A percentile compares a stretch with the other conserved stretches of the same genome.
Conservation (phyloP, 2,888 invertebrate species). For the Chrysodeixis includens region DNA sequence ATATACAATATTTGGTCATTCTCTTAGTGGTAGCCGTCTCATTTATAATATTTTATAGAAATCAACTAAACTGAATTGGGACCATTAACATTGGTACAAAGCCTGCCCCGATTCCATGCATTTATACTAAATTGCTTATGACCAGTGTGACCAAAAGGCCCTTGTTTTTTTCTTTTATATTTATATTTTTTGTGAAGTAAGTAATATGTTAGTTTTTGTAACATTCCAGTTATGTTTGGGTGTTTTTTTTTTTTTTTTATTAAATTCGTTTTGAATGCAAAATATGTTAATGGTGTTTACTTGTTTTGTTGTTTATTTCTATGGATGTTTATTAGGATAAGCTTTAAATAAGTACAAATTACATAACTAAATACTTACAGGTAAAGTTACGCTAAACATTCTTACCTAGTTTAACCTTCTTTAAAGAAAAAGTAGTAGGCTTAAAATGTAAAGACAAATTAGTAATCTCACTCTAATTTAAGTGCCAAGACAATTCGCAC, state of each 20-base stretch:
- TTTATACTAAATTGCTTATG: constrained; percentile 82
- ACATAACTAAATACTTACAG: no score
- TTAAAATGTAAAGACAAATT: no score
- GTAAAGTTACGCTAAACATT: no score
- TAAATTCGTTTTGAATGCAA: constrained; percentile 21
- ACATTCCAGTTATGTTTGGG: constrained; percentile 49
- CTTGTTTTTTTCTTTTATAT: constrained; percentile 50
- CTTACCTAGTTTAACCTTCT: no score
- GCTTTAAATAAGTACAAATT: not conserved
- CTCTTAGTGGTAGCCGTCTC: constrained; percentile 88
- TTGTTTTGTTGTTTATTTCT: not conserved
- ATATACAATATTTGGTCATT: constrained; percentile 87
- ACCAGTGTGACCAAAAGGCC: constrained; percentile 76
- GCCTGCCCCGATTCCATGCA: constrained; percentile 80
- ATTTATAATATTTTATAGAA: constrained; percentile 89
- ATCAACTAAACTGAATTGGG: constrained; percentile 87
- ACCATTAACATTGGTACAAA: constrained; percentile 85
- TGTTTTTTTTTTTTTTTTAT: constrained; percentile 46
- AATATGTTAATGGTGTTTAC: constrained; percentile 6
- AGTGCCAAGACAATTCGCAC: not conserved
- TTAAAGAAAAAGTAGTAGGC: no score
- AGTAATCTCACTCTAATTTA: no score
- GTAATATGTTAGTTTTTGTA: constrained; percentile 62
- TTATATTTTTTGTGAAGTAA: constrained; percentile 53
- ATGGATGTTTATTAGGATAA: not conserved